A percentile compares a stretch with the other conserved stretches of the same genome.
These are phyloP conservation scores for Peromyscus nudipes DNA, from an alignment of 2,797 vertebrate genomes.

Conservation along the genomic window DNA sequence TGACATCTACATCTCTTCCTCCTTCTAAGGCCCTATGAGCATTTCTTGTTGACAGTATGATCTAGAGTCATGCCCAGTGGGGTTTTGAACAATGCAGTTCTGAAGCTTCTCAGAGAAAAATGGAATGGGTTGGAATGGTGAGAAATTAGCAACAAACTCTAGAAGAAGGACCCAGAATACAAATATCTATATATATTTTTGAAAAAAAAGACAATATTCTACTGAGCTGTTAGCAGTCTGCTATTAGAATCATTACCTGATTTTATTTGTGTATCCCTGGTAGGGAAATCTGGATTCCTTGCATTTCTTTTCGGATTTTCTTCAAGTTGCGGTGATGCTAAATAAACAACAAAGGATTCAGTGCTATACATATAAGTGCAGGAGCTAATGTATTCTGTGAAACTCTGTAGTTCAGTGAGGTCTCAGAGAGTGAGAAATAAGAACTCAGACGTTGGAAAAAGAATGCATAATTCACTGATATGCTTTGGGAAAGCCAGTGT, in stretches of 20 bases:
- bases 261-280: conserved; percentile 44
- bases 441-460: conserved; percentile 22
- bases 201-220: background rate
- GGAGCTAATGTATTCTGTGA: conserved; percentile 66
- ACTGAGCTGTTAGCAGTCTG: background rate
- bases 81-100: conserved; percentile 2
- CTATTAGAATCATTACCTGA: conserved; percentile 23
- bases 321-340: conserved; percentile 67
- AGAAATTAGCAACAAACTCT: background rate
- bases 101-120: conserved; percentile 26
- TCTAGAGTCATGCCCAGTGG: background rate
- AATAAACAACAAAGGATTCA: conserved; percentile 65
- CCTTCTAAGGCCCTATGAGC: background rate
- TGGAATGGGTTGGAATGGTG: background rate
- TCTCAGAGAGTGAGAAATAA: background rate
- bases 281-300: conserved; percentile 45
- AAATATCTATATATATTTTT: background rate
- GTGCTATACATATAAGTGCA: conserved; percentile 3
- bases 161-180: background rate
- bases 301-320: conserved; percentile 28
- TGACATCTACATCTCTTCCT: background rate
- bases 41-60: conserved; percentile 27
- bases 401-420: conserved; percentile 10
- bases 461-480: conserved; percentile 68
- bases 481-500: conserved; percentile 54